Evolutionary conservation across 2,797 vertebrate species (phyloP).

Genomic region (Knipowitschia caucasica): DNA sequence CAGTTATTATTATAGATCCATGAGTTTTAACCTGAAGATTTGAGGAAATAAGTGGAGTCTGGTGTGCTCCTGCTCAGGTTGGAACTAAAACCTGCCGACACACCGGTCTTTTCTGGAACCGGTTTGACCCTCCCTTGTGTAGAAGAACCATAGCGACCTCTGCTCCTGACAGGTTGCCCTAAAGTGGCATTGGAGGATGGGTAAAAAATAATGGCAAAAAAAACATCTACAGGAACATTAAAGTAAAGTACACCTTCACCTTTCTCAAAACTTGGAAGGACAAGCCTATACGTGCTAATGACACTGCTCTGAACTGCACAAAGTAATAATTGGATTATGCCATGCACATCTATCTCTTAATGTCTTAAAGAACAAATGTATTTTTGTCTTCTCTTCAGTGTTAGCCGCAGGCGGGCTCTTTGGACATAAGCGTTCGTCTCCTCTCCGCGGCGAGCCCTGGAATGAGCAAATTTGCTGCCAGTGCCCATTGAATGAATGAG

Average conservation of each 20-base stretch:
- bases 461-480: slow-evolving; percentile 58
- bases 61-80: too few relatives aligned
- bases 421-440: slow-evolving; percentile 34
- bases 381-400: slow-evolving; percentile 26
- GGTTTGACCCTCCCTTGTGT: too few relatives aligned
- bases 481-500: slow-evolving; percentile 55
- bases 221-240: too few relatives aligned
- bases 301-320: neutral
- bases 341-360: slow-evolving; percentile 21
- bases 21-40: too few relatives aligned
- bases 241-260: neutral
- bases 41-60: too few relatives aligned
- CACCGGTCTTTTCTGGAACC: too few relatives aligned
- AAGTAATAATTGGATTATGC: slow-evolving; percentile 25
- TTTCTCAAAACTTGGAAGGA: neutral
- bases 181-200: too few relatives aligned
- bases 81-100: too few relatives aligned
- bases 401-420: slow-evolving; percentile 22
- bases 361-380: slow-evolving; percentile 23
- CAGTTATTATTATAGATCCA: too few relatives aligned
- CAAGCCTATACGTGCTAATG: neutral
- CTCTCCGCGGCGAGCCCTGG: slow-evolving; percentile 37
- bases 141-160: too few relatives aligned
- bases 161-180: too few relatives aligned
- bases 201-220: too few relatives aligned